Evolutionary conservation across 2,113 vertebrate species (phyloP).

Genomic region (Sitta europaea): DNA sequence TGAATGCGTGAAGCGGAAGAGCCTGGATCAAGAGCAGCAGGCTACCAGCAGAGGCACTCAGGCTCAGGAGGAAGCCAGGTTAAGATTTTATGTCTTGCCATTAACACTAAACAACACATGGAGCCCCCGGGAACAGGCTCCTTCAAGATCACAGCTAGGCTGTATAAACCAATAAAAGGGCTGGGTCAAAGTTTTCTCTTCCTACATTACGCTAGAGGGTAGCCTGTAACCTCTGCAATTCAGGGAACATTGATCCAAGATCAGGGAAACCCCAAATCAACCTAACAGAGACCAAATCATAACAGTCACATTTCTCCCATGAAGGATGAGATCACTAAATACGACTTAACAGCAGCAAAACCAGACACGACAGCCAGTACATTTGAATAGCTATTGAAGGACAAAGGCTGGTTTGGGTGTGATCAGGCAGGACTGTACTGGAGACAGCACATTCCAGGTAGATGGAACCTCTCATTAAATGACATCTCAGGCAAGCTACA

Average conservation of each 20-base stretch:
- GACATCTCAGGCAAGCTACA: neutral
- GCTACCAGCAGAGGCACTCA: neutral
- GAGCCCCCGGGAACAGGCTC: neutral
- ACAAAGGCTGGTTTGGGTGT: neutral
- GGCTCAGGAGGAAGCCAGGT: neutral
- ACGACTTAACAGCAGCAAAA: neutral
- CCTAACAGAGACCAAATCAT: neutral
- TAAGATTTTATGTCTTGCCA: neutral
- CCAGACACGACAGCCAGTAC: rapidly evolving
- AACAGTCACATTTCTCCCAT: neutral
- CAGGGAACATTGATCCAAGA: neutral
- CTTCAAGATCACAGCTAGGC: neutral
- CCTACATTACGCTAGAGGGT: neutral
- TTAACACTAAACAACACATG: neutral
- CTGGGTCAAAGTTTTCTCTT: neutral
- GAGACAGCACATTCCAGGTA: neutral
- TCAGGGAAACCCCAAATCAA: neutral
- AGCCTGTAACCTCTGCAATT: neutral
- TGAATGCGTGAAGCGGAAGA: neutral
- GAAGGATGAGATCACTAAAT: neutral
- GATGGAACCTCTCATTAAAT: rapidly evolving
- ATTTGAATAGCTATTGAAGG: neutral
- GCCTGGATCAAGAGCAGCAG: slow-evolving; percentile 10
- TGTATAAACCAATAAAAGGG: neutral
- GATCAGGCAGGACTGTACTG: neutral